Evolutionary conservation across 2,797 vertebrate genomes (phyloP).

Genomic region (Alectoris magna): DNA sequence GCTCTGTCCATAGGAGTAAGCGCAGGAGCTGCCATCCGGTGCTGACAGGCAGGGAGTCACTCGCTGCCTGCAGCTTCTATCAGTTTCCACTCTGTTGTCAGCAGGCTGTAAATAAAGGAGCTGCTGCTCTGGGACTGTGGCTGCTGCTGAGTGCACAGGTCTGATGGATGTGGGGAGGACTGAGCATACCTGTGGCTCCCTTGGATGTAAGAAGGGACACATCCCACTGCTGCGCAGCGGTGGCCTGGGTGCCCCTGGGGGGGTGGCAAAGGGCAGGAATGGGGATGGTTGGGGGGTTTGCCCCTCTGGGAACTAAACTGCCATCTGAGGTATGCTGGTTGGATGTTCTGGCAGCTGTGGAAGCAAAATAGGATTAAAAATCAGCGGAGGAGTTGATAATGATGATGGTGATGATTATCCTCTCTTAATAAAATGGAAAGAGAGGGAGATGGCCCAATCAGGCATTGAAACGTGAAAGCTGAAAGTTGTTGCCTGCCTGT

Average conservation of each 20-base stretch:
- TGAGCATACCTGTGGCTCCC: neutral
- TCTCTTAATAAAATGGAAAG: conserved; percentile 13
- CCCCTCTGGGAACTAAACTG: neutral
- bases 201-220: accelerated
- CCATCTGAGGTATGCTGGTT: neutral
- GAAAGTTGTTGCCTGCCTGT: neutral
- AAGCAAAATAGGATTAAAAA: conserved; percentile 46
- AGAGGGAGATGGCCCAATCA: conserved; percentile 17
- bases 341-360: neutral
- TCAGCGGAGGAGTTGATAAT: conserved; percentile 29
- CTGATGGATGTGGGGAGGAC: neutral
- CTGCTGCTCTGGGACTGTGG: neutral
- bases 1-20: neutral
- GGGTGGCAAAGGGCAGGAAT: neutral
- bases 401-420: too few species aligned
- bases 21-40: conserved; percentile 37
- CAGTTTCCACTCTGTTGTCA: conserved; percentile 57
- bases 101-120: conserved; percentile 66
- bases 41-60: conserved; percentile 58
- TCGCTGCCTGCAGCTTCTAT: conserved; percentile 64
- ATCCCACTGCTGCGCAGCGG: accelerated
- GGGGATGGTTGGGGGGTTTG: neutral
- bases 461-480: conserved; percentile 21
- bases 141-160: neutral
- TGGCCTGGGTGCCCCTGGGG: neutral